Evolutionary conservation across 2,797 vertebrate species (phyloP).

Genomic region (Galago senegalensis): DNA sequence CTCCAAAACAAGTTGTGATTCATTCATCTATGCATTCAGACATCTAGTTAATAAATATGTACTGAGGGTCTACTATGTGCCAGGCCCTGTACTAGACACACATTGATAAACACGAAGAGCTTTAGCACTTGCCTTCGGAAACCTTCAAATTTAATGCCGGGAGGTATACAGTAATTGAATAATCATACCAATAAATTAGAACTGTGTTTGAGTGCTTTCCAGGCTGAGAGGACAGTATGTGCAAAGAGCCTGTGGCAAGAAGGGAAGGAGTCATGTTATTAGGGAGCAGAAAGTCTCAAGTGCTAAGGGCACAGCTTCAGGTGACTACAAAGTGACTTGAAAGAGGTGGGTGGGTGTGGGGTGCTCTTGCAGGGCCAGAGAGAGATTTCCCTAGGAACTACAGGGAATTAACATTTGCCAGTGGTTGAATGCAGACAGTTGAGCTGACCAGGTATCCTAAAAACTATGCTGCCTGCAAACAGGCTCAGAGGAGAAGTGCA

Average conservation of each 20-base stretch:
- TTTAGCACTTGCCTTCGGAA: neutral
- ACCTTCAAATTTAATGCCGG: neutral
- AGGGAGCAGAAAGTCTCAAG: neutral
- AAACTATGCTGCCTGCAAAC: neutral
- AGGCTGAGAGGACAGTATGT: neutral
- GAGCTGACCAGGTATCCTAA: neutral
- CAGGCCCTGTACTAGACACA: neutral
- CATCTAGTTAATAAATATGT: neutral
- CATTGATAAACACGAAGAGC: neutral
- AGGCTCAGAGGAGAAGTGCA: neutral
- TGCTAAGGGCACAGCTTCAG: neutral
- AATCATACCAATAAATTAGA: neutral
- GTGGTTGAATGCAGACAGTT: neutral
- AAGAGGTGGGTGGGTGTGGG: neutral
- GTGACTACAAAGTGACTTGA: neutral
- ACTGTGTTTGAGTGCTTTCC: neutral
- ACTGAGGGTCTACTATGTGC: neutral
- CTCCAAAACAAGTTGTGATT: neutral
- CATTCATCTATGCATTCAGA: neutral
- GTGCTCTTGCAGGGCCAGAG: neutral
- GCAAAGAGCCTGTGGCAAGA: neutral
- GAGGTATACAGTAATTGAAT: neutral
- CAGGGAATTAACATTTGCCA: neutral
- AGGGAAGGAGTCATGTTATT: neutral
- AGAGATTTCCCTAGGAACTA: neutral